Percentiles rank a stretch among this genome's conserved stretches.
These are phyloP conservation scores for Hypomecis punctinalis DNA, from an alignment of 2,888 invertebrate genomes.

Conservation along the genomic window DNA sequence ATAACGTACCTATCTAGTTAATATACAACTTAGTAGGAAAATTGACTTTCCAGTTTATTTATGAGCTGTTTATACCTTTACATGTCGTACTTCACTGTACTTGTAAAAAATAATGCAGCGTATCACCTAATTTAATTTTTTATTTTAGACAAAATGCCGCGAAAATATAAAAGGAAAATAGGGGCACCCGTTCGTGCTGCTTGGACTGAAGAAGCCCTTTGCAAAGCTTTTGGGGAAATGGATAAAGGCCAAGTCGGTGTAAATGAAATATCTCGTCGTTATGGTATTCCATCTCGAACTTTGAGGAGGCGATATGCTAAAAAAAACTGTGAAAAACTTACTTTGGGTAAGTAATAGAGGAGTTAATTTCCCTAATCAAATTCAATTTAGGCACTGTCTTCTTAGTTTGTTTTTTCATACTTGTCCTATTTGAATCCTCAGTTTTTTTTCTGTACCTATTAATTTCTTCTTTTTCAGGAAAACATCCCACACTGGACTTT, in stretches of 20 bases:
- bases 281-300: conserved; percentile 41
- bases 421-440: conserved; percentile 23
- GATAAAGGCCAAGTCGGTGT: conserved; percentile 37
- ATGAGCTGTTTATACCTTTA: conserved; percentile 20
- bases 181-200: conserved; percentile 29
- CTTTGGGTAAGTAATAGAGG: conserved; percentile 14
- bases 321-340: conserved; percentile 27
- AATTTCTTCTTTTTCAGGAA: conserved; percentile 32
- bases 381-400: conserved; percentile 26
- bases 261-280: conserved; percentile 40
- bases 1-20: conserved; percentile 23
- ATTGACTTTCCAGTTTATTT: conserved; percentile 17
- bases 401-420: conserved; percentile 20
- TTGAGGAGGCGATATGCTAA: conserved; percentile 42
- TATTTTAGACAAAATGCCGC: conserved; percentile 30
- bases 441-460: conserved; percentile 21
- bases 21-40: conserved; percentile 18
- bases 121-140: conserved; percentile 24
- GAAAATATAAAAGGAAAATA: conserved; percentile 29
- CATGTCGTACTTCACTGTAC: conserved; percentile 13
- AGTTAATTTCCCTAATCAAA: conserved; percentile 25
- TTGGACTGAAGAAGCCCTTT: conserved; percentile 27
- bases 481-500: conserved; percentile 43
- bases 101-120: conserved; percentile 22
- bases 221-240: conserved; percentile 20